phyloP scores from a whole-genome alignment of 1,140 invertebrate genomes.

The Aphidius gifuensis region DNA sequence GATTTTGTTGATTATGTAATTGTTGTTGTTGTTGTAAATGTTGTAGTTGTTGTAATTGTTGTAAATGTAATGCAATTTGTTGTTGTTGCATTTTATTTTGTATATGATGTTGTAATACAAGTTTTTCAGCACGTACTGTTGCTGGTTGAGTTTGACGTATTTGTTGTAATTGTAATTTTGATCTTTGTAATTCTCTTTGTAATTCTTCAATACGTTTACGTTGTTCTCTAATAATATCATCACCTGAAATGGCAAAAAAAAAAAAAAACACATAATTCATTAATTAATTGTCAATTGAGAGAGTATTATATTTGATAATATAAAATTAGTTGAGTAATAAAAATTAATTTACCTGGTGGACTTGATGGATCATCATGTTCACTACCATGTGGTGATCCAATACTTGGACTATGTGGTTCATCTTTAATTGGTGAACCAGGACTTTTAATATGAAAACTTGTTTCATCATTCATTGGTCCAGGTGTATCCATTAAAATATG shows the following conservation, averaged over 20 bases:
- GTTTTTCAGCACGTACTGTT: conserved; percentile 47
- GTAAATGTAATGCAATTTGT: neutral
- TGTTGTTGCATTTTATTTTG: conserved; percentile 65
- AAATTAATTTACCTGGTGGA: conserved; percentile 40
- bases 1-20: conserved; percentile 30
- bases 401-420: conserved; percentile 48
- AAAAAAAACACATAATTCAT: neutral
- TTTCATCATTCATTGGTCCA: conserved; percentile 45
- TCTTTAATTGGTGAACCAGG: conserved; percentile 46
- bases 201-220: conserved; percentile 84
- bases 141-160: conserved; percentile 54
- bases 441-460: conserved; percentile 47
- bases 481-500: conserved; percentile 54
- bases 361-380: conserved; percentile 51
- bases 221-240: conserved; percentile 80
- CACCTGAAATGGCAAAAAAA: conserved; percentile 47
- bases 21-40: conserved; percentile 37
- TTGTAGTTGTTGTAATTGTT: conserved; percentile 40
- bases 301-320: neutral
- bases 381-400: conserved; percentile 47
- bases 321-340: too few relatives aligned
- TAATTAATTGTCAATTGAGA: neutral
- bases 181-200: conserved; percentile 75
- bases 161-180: conserved; percentile 70
- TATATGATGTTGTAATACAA: conserved; percentile 66